These are phyloP conservation scores for Symphodus melops DNA, from an alignment of 2,113 vertebrate species.

Conservation along the genomic window DNA sequence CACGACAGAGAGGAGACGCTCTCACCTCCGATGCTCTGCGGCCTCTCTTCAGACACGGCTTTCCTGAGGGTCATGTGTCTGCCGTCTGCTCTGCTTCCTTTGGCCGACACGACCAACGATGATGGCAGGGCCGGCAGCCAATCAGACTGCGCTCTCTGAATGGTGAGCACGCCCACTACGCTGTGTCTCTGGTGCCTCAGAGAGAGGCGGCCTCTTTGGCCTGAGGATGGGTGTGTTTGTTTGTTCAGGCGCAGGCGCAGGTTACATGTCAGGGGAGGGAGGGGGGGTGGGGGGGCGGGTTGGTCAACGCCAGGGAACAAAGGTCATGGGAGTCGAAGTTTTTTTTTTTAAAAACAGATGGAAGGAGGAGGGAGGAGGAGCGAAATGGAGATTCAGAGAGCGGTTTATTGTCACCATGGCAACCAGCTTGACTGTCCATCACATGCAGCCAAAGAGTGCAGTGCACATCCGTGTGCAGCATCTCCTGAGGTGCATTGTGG, in stretches of 20 bases:
- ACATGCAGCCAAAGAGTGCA: conserved; percentile 94
- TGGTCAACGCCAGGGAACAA: too few relatives aligned
- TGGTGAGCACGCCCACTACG: conserved; percentile 96
- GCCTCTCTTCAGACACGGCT: conserved; percentile 95
- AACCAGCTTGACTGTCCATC: conserved; percentile 88
- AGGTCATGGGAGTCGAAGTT: conserved; percentile 42
- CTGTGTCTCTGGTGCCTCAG: conserved; percentile 98
- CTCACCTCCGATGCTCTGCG: conserved; percentile 94
- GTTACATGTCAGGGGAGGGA: conserved; percentile 31
- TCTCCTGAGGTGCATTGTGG: conserved; percentile 89
- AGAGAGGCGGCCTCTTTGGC: conserved; percentile 92
- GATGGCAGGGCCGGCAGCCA: conserved; percentile 89
- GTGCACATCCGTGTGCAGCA: conserved; percentile 67
- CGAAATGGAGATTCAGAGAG: conserved; percentile 98
- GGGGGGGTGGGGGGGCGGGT: too few relatives aligned
- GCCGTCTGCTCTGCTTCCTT: conserved; percentile 92
- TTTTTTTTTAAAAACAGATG: conserved; percentile 58
- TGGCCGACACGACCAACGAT: conserved; percentile 80
- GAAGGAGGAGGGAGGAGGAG: conserved; percentile 83
- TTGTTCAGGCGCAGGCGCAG: conserved; percentile 17
- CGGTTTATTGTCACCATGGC: conserved; percentile 91
- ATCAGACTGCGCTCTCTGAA: conserved; percentile 97
- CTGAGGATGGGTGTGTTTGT: conserved; percentile 80
- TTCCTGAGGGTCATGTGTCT: conserved; percentile 98
- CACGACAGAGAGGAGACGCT: conserved; percentile 65